These are phyloP conservation scores for Pungitius pungitius DNA, from an alignment of 2,113 vertebrate species.

Conservation along the genomic window DNA sequence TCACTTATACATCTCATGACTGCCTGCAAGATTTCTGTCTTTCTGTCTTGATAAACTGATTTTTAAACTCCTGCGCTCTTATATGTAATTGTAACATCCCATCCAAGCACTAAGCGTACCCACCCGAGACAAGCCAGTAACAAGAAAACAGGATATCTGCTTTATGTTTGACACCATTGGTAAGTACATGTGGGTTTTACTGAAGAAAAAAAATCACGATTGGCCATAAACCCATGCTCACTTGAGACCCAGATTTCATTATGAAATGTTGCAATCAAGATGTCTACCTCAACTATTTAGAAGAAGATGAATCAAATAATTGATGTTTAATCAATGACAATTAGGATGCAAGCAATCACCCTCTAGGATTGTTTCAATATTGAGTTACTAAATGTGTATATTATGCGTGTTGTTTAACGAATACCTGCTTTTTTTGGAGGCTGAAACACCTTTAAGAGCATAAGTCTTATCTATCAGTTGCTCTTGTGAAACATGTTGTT, in stretches of 20 bases:
- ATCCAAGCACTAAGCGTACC: neutral
- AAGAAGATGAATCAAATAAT: slow-evolving; percentile 26
- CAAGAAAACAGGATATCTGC: slow-evolving; percentile 47
- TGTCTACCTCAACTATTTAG: slow-evolving; percentile 15
- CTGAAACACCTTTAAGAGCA: slow-evolving; percentile 12
- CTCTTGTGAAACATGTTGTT: slow-evolving; percentile 10
- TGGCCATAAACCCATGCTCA: slow-evolving; percentile 18
- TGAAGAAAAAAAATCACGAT: slow-evolving; percentile 27
- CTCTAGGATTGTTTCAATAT: neutral
- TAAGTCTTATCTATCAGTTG: slow-evolving; percentile 30
- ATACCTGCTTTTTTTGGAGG: slow-evolving; percentile 7
- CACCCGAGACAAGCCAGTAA: slow-evolving; percentile 27
- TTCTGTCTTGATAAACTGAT: neutral
- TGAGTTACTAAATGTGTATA: neutral
- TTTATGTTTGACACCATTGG: slow-evolving; percentile 37
- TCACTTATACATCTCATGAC: neutral
- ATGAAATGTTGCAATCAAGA: neutral
- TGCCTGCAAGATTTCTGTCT: no score
- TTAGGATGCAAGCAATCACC: neutral
- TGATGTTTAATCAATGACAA: slow-evolving; percentile 18
- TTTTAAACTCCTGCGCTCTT: no score
- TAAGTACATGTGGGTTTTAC: slow-evolving; percentile 32
- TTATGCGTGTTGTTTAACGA: neutral
- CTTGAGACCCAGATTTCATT: slow-evolving; percentile 18
- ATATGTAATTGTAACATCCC: neutral